Base-by-base conservation (phyloP, 1,140 invertebrate genomes). In the Drosophila fuyamai region DNA sequence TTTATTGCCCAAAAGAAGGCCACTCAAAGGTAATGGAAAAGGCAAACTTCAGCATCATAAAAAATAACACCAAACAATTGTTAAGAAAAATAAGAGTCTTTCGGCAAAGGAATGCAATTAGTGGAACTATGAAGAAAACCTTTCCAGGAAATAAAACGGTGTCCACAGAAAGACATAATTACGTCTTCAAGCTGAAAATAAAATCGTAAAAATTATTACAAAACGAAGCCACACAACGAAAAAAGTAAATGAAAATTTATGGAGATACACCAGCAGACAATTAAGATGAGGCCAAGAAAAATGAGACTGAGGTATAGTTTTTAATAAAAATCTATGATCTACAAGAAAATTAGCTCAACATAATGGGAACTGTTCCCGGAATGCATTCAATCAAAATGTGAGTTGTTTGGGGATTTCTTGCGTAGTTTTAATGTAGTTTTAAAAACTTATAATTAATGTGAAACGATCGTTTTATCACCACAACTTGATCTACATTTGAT, bases 371-470 rank as follows among this genome's bases (percentile, higher is more conserved):
- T 89, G 65, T 89, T 88, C 80, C 68, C 61, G 38, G 77, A 83
- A 88, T 63, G 55, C 60, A 83, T 80, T 86, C 84, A 88, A 86
- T 89, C 83, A 86, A 79, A 86, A 89, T 80, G 83, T 85, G 73
- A 40, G 54, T 40, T 68, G 59, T 36, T 58, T 76, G 44, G 60
- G 38, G 5, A 16, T 54, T 56, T 14, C 29, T 8, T 41, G 47
- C 36, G 36, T 29, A 48, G 48, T 63, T 67, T 81, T 81, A 81
- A 81, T 81, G 82, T 76, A 43, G 75, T 71, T 75, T 88, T 81
- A 84, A 88, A 89, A 89, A 88, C 84, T 80, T 89, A 88, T 88
- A 88, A 88, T 88, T 88, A 88, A 88, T 88, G 84, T 89, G 76
- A 84, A 84, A 75, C 76, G 70, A 73, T 70, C 68, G 60, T 78